phyloP scores from a whole-genome alignment of 2,888 invertebrate species.

The Drosophila ochracea region DNA sequence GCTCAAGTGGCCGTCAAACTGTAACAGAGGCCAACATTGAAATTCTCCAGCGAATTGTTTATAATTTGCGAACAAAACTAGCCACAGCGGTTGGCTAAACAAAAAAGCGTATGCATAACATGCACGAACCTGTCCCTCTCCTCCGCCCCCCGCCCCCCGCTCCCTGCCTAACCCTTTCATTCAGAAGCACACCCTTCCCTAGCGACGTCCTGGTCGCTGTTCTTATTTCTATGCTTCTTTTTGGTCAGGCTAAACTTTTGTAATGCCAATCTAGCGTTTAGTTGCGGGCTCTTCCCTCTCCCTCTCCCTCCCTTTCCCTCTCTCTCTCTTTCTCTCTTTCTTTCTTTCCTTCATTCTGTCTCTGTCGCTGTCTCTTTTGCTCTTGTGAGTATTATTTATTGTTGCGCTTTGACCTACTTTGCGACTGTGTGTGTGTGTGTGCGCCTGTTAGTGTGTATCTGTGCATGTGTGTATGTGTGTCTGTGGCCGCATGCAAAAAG shows the following conservation, averaged over 20 bases:
- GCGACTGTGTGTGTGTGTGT: constrained; percentile 15
- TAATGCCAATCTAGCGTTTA: constrained; percentile 74
- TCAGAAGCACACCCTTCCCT: constrained; percentile 9
- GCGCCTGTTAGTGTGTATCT: constrained; percentile 26
- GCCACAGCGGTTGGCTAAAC: constrained; percentile 43
- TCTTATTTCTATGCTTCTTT: not conserved
- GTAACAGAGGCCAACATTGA: constrained; percentile 38
- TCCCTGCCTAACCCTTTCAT: not conserved
- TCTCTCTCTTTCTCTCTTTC: constrained; percentile 1
- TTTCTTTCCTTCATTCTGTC: constrained; percentile 1
- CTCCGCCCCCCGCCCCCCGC: not conserved
- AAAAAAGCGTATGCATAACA: constrained; percentile 32
- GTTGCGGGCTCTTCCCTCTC: constrained; percentile 30
- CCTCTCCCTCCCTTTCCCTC: constrained; percentile 1
- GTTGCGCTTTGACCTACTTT: constrained; percentile 7
- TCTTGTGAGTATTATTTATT: constrained; percentile 12
- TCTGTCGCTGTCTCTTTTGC: constrained; percentile 5
- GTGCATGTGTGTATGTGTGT: constrained; percentile 17
- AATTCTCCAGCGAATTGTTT: constrained; percentile 67
- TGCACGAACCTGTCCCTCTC: not conserved
- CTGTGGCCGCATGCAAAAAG: constrained; percentile 53
- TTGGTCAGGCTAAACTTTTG: constrained; percentile 54
- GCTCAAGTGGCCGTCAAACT: constrained; percentile 44
- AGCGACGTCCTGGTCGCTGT: constrained; percentile 26
- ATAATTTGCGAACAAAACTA: constrained; percentile 68